Evolutionary conservation across 2,113 vertebrate genomes (phyloP).

Genomic region (Tachysurus fulvidraco): DNA sequence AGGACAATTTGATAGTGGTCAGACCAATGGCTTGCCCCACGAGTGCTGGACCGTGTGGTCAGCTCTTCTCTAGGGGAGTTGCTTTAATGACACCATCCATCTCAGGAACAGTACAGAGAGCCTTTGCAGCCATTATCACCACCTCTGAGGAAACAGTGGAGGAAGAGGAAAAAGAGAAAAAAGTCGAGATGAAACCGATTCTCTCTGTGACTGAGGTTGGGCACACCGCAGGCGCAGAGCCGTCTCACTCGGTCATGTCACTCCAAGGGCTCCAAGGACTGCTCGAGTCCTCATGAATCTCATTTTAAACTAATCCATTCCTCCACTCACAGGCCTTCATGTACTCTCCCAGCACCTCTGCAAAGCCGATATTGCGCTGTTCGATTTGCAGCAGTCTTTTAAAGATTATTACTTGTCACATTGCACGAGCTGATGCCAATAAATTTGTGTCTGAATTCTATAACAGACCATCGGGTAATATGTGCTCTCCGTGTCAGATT

Average conservation of each 20-base stretch:
- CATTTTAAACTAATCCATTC: slow-evolving; percentile 21
- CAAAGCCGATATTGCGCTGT: not conserved
- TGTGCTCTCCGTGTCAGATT: not conserved
- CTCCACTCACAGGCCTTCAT: not conserved
- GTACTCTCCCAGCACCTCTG: not conserved
- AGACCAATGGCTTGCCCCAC: slow-evolving; percentile 52
- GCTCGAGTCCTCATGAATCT: slow-evolving; percentile 3
- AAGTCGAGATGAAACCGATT: slow-evolving; percentile 31
- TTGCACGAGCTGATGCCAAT: not conserved
- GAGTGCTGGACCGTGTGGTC: slow-evolving; percentile 44
- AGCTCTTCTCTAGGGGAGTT: slow-evolving; percentile 57
- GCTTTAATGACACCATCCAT: slow-evolving; percentile 65
- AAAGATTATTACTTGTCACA: slow-evolving; percentile 2
- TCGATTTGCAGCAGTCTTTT: not conserved
- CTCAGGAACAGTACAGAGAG: slow-evolving; percentile 56
- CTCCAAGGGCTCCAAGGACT: not conserved
- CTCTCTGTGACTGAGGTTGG: slow-evolving; percentile 6
- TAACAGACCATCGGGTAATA: not conserved
- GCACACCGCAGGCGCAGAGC: slow-evolving; percentile 14
- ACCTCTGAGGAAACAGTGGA: slow-evolving; percentile 33
- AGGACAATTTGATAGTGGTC: slow-evolving; percentile 61
- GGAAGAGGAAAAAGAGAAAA: slow-evolving; percentile 56
- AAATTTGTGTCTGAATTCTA: not conserved
- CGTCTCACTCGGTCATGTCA: not conserved
- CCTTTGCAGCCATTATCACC: slow-evolving; percentile 43